These are phyloP conservation scores for Marmota flaviventris DNA, from an alignment of 2,113 vertebrate species.

Conservation along the genomic window DNA sequence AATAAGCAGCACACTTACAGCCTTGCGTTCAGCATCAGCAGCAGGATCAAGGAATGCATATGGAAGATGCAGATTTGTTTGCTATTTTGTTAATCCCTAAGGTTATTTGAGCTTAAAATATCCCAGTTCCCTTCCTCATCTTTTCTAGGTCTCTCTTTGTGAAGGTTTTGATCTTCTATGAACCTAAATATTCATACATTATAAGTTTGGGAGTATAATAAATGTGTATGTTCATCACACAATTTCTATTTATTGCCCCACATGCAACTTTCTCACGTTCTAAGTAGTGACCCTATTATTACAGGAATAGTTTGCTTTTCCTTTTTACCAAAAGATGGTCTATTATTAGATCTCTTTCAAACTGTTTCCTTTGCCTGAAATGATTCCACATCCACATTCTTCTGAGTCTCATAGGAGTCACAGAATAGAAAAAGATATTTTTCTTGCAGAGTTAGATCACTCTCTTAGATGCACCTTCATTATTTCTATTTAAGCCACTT, in stretches of 20 bases:
- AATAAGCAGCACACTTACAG: not conserved
- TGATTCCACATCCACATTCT: not conserved
- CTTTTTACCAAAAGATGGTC: not conserved
- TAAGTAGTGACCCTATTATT: not conserved
- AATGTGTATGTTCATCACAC: not conserved
- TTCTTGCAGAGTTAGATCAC: not conserved
- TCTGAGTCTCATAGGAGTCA: not conserved
- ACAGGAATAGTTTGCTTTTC: not conserved
- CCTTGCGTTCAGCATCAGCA: not conserved
- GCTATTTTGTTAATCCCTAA: not conserved
- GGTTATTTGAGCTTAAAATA: not conserved
- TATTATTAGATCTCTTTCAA: not conserved
- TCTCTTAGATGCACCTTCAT: constrained; percentile 1
- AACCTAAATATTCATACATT: not conserved
- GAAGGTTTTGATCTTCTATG: not conserved
- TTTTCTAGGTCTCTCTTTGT: not conserved
- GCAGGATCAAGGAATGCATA: not conserved
- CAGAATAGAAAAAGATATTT: not conserved
- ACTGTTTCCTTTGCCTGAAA: not conserved
- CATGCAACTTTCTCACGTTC: not conserved
- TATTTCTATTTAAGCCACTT: constrained; percentile 65
- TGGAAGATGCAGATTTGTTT: not conserved
- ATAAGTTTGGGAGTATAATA: not conserved
- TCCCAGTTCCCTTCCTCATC: not conserved
- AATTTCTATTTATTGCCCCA: not conserved